These are phyloP conservation scores for Mus caroli DNA, from an alignment of 2,797 vertebrate species.

Conservation along the genomic window DNA sequence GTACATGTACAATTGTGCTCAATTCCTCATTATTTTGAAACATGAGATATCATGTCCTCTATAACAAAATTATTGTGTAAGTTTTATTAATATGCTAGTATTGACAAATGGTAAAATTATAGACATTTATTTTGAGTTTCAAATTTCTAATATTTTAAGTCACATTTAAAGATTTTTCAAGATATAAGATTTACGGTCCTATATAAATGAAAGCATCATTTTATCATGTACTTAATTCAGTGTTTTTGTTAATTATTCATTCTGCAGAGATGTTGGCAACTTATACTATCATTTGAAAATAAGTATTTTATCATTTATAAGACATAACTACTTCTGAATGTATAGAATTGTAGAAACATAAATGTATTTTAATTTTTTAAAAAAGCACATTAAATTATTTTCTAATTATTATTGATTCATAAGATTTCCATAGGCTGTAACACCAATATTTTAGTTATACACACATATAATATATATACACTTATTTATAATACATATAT, in stretches of 20 bases:
- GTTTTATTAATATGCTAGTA: background rate
- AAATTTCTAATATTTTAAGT: background rate
- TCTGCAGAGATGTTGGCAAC: background rate
- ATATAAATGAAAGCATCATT: background rate
- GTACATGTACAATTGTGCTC: background rate
- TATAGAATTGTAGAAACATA: slow-evolving; percentile 68
- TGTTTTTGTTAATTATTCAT: background rate
- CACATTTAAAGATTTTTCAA: background rate
- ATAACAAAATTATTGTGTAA: background rate
- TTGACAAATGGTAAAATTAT: background rate
- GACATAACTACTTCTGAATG: slow-evolving; percentile 55
- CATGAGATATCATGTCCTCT: background rate
- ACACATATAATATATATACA: background rate
- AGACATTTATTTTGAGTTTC: background rate
- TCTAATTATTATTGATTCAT: background rate
- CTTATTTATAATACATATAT: background rate
- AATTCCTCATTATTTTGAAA: background rate
- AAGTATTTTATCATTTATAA: background rate
- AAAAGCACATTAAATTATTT: slow-evolving; percentile 44
- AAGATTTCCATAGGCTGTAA: background rate
- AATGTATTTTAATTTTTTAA: slow-evolving; percentile 9
- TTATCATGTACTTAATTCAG: background rate
- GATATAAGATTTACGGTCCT: background rate
- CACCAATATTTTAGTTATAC: background rate
- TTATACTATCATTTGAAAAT: background rate